Percentiles rank a stretch among this genome's conserved stretches.
These are phyloP conservation scores for Notodonta dromedarius DNA, from an alignment of 2,888 invertebrate genomes.

Conservation along the genomic window DNA sequence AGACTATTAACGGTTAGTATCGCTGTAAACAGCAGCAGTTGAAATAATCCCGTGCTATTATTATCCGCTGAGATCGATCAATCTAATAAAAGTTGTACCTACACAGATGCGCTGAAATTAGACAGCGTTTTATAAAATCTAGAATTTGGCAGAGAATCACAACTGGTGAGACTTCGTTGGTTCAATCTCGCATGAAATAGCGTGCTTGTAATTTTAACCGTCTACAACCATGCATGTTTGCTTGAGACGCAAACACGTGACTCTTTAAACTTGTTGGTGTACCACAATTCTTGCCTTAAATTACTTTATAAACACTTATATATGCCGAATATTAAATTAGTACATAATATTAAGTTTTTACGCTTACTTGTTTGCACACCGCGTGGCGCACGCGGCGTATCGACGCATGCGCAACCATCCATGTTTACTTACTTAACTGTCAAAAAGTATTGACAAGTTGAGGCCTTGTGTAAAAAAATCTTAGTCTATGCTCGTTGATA, in stretches of 20 bases:
- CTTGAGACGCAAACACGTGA: no score
- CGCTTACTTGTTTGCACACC: constrained; percentile 24
- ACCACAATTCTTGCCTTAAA: no score
- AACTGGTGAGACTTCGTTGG: no score
- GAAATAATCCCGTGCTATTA: not conserved
- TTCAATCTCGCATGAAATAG: no score
- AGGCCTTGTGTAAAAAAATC: constrained; percentile 15
- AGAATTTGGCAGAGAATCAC: no score
- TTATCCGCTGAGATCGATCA: not conserved
- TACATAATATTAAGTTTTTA: constrained; percentile 9
- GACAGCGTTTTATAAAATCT: no score
- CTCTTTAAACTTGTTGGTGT: no score
- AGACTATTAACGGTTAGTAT: constrained; percentile 11
- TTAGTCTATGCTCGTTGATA: constrained; percentile 10
- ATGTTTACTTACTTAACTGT: constrained; percentile 72
- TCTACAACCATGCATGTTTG: no score
- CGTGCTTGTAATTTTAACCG: no score
- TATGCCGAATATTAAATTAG: no score
- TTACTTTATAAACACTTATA: no score
- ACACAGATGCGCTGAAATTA: no score
- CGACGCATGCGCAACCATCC: constrained; percentile 32
- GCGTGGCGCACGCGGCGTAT: constrained; percentile 20
- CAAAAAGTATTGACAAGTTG: constrained; percentile 52
- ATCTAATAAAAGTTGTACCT: not conserved
- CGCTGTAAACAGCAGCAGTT: not conserved